Conservation (phyloP, 2,113 vertebrate genomes). For the Ploceus nigricollis region DNA sequence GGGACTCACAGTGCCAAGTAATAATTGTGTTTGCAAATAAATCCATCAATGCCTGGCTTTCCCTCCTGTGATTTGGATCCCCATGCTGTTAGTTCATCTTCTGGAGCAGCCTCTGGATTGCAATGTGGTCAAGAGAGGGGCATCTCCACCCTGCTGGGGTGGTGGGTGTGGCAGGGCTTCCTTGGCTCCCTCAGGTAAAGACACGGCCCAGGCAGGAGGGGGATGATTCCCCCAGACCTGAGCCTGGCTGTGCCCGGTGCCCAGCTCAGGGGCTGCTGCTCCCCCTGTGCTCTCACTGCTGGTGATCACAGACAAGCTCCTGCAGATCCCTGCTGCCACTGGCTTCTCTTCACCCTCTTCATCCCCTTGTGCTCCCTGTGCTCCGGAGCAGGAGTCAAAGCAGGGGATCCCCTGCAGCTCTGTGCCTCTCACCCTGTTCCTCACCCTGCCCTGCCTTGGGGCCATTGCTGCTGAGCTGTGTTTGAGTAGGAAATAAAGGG, state of each 20-base stretch:
- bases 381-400: not conserved
- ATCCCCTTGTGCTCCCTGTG: not conserved
- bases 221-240: accelerated
- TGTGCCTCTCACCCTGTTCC: not conserved
- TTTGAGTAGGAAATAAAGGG: not conserved
- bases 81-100: accelerated
- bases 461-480: not conserved
- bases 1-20: not conserved
- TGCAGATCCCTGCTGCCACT: accelerated
- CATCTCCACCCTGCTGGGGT: not conserved
- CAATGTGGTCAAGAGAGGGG: accelerated
- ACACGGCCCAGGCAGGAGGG: not conserved
- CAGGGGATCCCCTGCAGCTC: not conserved
- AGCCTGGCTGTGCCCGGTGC: accelerated
- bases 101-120: not conserved
- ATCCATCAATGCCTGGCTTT: not conserved
- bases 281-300: accelerated
- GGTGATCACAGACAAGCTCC: not conserved
- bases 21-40: not conserved
- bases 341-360: accelerated
- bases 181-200: not conserved
- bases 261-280: not conserved
- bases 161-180: not conserved
- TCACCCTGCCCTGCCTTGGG: not conserved
- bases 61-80: not conserved